Percentiles rank a stretch among this genome's conserved stretches.
Conservation (phyloP, 64 coral and sea anemone genomes). For the Porites lutea region DNA sequence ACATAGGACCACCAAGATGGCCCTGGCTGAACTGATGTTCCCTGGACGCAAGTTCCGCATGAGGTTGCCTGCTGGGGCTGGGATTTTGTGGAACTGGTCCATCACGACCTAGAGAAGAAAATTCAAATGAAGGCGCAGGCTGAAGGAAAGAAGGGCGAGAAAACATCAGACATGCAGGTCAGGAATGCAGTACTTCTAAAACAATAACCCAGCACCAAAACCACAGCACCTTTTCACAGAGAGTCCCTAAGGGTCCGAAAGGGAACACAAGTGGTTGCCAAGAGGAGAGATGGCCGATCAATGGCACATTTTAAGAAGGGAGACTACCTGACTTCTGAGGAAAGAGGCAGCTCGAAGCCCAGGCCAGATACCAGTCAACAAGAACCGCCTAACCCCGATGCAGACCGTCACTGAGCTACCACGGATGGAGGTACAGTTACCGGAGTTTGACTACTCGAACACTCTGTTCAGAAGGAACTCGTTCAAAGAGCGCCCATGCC, state of each 20-base stretch:
- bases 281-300: neutral
- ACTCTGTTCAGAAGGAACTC: too few species aligned
- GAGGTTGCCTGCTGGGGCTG: neutral
- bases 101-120: neutral
- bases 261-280: neutral
- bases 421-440: too few species aligned
- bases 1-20: constrained; percentile 40
- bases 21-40: constrained; percentile 46
- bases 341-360: too few species aligned
- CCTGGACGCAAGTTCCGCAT: constrained; percentile 21
- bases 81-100: constrained; percentile 33
- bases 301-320: too few species aligned
- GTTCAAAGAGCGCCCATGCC: too few species aligned
- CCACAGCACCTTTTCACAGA: neutral
- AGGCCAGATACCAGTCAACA: too few species aligned
- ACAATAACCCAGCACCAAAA: neutral
- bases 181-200: neutral
- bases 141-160: neutral
- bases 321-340: too few species aligned
- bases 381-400: too few species aligned
- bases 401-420: too few species aligned
- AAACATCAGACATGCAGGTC: neutral
- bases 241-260: neutral
- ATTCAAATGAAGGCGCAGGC: neutral
- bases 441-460: too few species aligned